Base-by-base conservation (phyloP, 2,113 vertebrate species). In the Ictalurus punctatus region DNA sequence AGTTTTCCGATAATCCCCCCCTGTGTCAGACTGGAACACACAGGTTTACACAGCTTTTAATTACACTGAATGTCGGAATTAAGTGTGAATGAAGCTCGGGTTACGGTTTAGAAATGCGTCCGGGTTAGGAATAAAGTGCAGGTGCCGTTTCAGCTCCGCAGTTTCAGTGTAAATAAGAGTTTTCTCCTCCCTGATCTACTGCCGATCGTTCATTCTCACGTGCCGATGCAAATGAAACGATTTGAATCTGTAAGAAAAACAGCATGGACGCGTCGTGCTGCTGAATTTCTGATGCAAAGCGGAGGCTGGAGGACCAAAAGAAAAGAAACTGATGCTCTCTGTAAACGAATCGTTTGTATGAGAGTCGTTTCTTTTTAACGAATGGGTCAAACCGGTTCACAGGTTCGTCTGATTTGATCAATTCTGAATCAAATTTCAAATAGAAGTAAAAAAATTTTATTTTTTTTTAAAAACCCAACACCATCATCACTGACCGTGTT, bases 1-100 rank as follows among this genome's bases (percentile, higher is more conserved):
- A 1, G 90, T 86, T 78, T 83, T 37, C 7, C 52, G 21, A 65
- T 86, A 92, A 56, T 86, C 86, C 40, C 90, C 91, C 5, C 86
- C 48, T 8, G 88, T 85, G 4, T 92, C 90, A 25, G 91, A 92
- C 89, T 92, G 86, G 6, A 87, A 44, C 54, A 76, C 52, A 85
- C 17, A 67, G 19, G 19, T 44, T 40, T 74, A 44, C 10, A 76
- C 37, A 78, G 74, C 1, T 14, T 23, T 63, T 63, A 9, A 48
- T 48, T 48, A 7, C 44, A 48, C 44, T 48, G 44, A 6, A 25
- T 25, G 25, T 9, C 8, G 61, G 21, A 63, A 23, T 25, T 25
- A 23, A 61, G 23, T 2, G 6, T 63, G 61, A 25, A 65, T 3
- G 44, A 3, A 27, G 9, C 13, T 69, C n/a, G 4, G 27, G 30